Percentiles rank a stretch among this genome's conserved stretches.
Evolutionary conservation across 2,888 invertebrate genomes (phyloP).

Genomic region (Tethea ocularis): DNA sequence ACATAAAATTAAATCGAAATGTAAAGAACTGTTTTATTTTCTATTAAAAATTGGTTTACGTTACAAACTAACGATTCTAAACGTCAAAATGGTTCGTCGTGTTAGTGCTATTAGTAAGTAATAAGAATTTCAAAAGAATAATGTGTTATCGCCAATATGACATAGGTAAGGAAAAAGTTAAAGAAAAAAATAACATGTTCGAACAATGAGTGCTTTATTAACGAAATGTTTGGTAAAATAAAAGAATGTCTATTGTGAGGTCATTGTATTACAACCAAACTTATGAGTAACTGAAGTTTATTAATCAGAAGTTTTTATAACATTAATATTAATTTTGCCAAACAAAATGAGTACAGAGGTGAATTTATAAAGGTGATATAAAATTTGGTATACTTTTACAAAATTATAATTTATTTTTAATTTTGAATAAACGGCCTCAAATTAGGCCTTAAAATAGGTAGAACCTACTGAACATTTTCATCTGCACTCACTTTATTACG

Average conservation of each 20-base stretch:
- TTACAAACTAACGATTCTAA: too few species aligned
- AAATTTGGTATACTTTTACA: conserved; percentile 46
- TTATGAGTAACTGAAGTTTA: conserved; percentile 33
- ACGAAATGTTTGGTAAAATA: conserved; percentile 74
- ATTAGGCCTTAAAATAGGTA: conserved; percentile 60
- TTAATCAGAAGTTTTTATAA: too few species aligned
- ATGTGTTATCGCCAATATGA: too few species aligned
- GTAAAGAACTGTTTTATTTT: too few species aligned
- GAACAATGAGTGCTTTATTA: conserved; percentile 84
- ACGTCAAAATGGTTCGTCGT: background rate
- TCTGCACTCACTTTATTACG: conserved; percentile 52
- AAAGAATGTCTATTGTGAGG: conserved; percentile 75
- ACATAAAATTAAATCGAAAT: too few species aligned
- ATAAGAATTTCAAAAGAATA: too few species aligned
- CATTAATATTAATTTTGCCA: conserved; percentile 27
- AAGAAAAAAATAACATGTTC: conserved; percentile 35
- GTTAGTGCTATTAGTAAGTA: too few species aligned
- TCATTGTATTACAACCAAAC: conserved; percentile 71
- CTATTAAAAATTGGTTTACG: too few species aligned
- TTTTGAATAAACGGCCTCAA: conserved; percentile 41
- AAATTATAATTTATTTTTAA: conserved; percentile 45
- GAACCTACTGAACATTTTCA: conserved; percentile 30
- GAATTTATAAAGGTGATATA: conserved; percentile 29
- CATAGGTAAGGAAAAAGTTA: background rate
- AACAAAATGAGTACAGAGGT: conserved; percentile 63